Base-by-base conservation (phyloP, 2,113 vertebrate genomes). In the Lichenostomus cassidix region DNA sequence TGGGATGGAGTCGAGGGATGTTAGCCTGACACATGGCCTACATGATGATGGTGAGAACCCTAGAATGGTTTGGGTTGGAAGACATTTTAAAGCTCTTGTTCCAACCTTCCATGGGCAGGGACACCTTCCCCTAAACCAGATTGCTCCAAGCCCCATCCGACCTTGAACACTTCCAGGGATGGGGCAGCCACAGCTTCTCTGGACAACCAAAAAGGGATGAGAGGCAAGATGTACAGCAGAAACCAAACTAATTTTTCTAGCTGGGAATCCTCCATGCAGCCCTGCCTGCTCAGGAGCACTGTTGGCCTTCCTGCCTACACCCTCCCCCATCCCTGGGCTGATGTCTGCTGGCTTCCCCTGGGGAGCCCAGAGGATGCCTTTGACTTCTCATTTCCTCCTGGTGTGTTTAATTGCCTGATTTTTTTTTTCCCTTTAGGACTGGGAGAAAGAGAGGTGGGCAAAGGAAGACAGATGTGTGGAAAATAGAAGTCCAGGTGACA, bases 401-500 rank as follows among this genome's bases (percentile, higher is more conserved):
- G 78, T 87, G 79, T 96, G 87, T 97, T 97, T 95, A 93, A 56
- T 70, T 87, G 74, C 91, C 35, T 31, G 85, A 16, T 10, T 75
- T 83, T 42, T n/a, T 42, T n/a, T 28, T 60, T 12, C 55, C 33
- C 92, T 69, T 90, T 68, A 90, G 88, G 50, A 58, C 65, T 44
- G 9, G 50, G 63, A 94, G 50, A 64, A 41, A 70, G 74, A 82
- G 62, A 74, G 1, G 8, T 59, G 87, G 87, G 95, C 83, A 79
- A 79, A 95, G 35, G 77, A 91, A 97, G 93, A 94, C 87, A 96
- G 96, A 97, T 97, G 96, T 87, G 37, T 39, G 53, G 87, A 93
- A 95, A 95, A 95, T 39, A 93, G 96, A 95, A 91, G 55, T 87
- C 87, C 94, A 94, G 96, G 89, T 86, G 75, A 95, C 96, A 96